A percentile compares a stretch with the other conserved stretches of the same genome.
Conservation (phyloP, 2,797 vertebrate species). For the Brachyalestes nurse region DNA sequence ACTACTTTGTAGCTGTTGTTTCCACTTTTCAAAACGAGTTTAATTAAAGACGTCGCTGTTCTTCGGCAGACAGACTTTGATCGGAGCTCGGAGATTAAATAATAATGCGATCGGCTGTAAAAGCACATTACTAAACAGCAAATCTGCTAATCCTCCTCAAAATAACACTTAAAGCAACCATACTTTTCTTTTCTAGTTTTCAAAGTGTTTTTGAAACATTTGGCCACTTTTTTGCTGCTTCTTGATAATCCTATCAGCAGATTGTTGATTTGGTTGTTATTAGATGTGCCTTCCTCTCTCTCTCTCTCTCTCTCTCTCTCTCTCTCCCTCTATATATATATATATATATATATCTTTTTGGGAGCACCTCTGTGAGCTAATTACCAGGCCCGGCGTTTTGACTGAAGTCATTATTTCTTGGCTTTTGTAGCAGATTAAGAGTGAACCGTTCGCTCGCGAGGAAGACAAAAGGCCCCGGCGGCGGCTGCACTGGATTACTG, state of each 20-base stretch:
- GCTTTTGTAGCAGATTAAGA: conserved; percentile 70
- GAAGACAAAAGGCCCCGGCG: conserved; percentile 70
- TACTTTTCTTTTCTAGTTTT: background rate
- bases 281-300: conserved; percentile 32
- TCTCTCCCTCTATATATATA: too few relatives aligned
- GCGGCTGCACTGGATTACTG: conserved; percentile 75
- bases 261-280: conserved; percentile 43
- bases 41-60: conserved; percentile 71
- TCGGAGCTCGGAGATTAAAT: conserved; percentile 67
- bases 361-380: conserved; percentile 59
- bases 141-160: conserved; percentile 68
- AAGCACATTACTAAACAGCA: conserved; percentile 63
- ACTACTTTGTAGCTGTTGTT: conserved; percentile 12
- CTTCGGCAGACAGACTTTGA: conserved; percentile 62
- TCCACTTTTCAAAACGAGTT: conserved; percentile 30
- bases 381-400: conserved; percentile 68
- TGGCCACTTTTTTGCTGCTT: background rate
- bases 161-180: conserved; percentile 49
- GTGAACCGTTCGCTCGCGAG: conserved; percentile 57
- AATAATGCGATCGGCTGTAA: conserved; percentile 65
- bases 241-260: conserved; percentile 55
- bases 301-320: conserved; percentile 21
- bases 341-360: background rate
- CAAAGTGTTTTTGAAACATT: background rate
- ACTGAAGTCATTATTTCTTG: conserved; percentile 75